These are phyloP conservation scores for Erethizon dorsatum DNA, from an alignment of 2,797 vertebrate genomes.

Conservation along the genomic window DNA sequence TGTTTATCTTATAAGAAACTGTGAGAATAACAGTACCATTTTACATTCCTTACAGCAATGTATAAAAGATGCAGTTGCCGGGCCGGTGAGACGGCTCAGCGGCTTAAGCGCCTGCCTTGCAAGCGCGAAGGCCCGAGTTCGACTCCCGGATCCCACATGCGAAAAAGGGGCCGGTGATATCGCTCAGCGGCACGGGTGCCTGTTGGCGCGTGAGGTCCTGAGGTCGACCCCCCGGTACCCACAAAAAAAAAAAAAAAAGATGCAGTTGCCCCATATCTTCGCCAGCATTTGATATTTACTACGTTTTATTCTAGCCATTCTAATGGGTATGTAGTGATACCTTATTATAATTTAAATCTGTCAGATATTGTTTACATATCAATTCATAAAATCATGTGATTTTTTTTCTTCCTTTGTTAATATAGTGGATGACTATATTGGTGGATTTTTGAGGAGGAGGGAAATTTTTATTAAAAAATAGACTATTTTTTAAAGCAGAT, in stretches of 20 bases:
- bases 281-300: neutral
- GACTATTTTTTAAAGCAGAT: neutral
- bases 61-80: neutral
- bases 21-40: neutral
- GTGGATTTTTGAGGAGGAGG: neutral
- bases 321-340: neutral
- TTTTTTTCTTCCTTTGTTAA: constrained; percentile 4
- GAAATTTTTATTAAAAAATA: neutral
- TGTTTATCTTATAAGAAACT: constrained; percentile 40
- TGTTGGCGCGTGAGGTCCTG: too few relatives aligned
- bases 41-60: neutral
- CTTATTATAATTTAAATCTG: neutral
- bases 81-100: too few relatives aligned
- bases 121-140: too few relatives aligned
- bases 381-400: neutral
- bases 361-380: neutral
- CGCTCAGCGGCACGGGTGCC: too few relatives aligned
- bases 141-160: too few relatives aligned
- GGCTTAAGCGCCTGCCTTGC: too few relatives aligned
- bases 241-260: too few relatives aligned
- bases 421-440: neutral
- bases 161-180: too few relatives aligned
- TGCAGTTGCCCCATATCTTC: neutral
- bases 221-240: too few relatives aligned
- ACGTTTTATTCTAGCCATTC: constrained; percentile 30